Conservation (phyloP, 1,140 invertebrate species). For the Phenacoccus solenopsis region DNA sequence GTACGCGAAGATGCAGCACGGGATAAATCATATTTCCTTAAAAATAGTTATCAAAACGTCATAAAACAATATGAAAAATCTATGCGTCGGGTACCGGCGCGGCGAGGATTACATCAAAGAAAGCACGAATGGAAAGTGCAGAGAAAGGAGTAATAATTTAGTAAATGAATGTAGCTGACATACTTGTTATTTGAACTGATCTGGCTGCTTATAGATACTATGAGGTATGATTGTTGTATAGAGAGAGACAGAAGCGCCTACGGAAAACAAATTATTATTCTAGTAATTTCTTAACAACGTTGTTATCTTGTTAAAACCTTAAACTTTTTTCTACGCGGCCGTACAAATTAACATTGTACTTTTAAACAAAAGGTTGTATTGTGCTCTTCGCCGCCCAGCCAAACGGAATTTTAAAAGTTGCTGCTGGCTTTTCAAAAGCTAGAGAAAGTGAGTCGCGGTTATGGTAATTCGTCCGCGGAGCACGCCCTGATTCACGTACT, state of each 20-base stretch:
- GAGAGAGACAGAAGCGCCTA: neutral
- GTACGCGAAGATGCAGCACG: neutral
- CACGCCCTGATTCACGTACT: too few relatives aligned
- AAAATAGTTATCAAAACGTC: neutral
- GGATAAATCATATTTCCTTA: neutral
- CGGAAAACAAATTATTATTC: constrained; percentile 3
- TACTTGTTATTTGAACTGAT: neutral
- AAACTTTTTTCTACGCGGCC: neutral
- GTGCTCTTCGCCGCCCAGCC: neutral
- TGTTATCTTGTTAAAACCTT: neutral
- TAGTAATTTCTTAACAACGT: neutral
- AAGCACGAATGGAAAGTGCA: constrained; percentile 1
- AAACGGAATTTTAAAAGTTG: neutral
- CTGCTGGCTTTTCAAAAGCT: neutral
- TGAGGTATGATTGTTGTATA: neutral
- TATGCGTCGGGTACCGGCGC: neutral
- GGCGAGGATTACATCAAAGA: neutral
- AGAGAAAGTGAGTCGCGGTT: neutral
- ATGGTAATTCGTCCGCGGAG: neutral
- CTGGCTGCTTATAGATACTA: neutral
- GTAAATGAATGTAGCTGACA: neutral
- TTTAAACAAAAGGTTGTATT: too few relatives aligned
- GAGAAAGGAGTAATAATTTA: neutral
- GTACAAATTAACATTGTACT: constrained; percentile 1
- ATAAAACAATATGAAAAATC: neutral